Conservation (phyloP, 53 echinoderm and acorn worm genomes). For the Glandiceps talaboti region DNA sequence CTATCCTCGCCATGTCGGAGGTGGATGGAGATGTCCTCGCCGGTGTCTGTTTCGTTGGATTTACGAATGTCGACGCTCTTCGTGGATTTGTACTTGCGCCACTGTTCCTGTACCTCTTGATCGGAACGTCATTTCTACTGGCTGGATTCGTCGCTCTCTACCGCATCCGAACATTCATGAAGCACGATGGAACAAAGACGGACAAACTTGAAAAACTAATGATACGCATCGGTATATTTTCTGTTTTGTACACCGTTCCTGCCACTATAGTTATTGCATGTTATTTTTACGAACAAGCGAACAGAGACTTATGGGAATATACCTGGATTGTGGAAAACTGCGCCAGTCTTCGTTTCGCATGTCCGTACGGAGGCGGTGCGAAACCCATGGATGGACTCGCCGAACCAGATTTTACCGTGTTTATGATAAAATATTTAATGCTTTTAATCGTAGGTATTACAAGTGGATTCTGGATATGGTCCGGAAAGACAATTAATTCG, state of each 20-base stretch:
- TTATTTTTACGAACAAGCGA: slow-evolving; percentile 84
- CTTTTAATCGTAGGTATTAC: slow-evolving; percentile 95
- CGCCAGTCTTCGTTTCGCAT: slow-evolving; percentile 36
- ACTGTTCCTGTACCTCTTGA: slow-evolving; percentile 80
- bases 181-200: slow-evolving; percentile 89
- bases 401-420: slow-evolving; percentile 86
- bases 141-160: slow-evolving; percentile 96
- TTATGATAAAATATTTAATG: slow-evolving; percentile 99
- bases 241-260: slow-evolving; percentile 89
- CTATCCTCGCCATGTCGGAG: slow-evolving; percentile 74
- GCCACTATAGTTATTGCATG: slow-evolving; percentile 92
- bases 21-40: slow-evolving; percentile 84
- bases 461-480: slow-evolving; percentile 99
- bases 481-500: slow-evolving; percentile 83
- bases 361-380: slow-evolving; percentile 10
- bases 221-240: slow-evolving; percentile 97
- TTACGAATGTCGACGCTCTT: slow-evolving; percentile 64
- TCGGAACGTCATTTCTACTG: slow-evolving; percentile 76
- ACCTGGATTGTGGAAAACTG: slow-evolving; percentile 53
- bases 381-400: slow-evolving; percentile 3
- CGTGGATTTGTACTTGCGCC: slow-evolving; percentile 83
- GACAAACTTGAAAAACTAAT: slow-evolving; percentile 99
- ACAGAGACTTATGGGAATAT: slow-evolving; percentile 59
- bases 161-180: slow-evolving; percentile 99
- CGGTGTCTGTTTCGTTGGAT: slow-evolving; percentile 89